A percentile compares a stretch with the other conserved stretches of the same genome.
Evolutionary conservation across 30 jellyfish, hydroid and myxozoan species (phyloP).

Genomic region (Euphysa ruthae): DNA sequence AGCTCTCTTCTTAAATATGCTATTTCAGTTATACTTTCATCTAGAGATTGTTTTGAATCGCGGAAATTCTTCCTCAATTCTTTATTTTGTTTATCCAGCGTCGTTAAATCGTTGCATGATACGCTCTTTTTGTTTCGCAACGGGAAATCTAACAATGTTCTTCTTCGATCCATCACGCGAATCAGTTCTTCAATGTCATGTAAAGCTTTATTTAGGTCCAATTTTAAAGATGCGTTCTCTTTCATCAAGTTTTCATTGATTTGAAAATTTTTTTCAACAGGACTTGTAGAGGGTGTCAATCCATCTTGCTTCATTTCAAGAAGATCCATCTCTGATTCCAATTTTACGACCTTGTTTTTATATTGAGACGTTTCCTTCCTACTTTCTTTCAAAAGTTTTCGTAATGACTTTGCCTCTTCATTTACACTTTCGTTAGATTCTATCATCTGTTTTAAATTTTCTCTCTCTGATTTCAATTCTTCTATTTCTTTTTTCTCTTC

Average conservation of each 20-base stretch:
- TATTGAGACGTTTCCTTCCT: not conserved
- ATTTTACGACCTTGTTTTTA: not conserved
- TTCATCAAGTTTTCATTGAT: constrained; percentile 1
- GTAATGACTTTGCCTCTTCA: not conserved
- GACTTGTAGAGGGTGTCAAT: constrained; percentile 18
- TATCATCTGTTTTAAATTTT: not conserved
- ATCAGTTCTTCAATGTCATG: constrained; percentile 11
- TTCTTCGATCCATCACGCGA: not conserved
- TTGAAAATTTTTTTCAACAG: constrained; percentile 45
- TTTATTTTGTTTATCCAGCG: not conserved
- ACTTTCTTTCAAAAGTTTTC: constrained; percentile 4
- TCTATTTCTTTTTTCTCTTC: constrained; percentile 31
- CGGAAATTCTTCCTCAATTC: constrained; percentile 3
- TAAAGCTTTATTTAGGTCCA: constrained; percentile 25
- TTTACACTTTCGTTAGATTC: constrained; percentile 10
- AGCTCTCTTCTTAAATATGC: not conserved
- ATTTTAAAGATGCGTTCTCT: constrained; percentile 16
- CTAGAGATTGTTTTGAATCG: constrained; percentile 14
- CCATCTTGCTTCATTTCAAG: constrained; percentile 7
- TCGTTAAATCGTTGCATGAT: not conserved
- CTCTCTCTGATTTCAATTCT: constrained; percentile 36
- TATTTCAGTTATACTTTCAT: constrained; percentile 27
- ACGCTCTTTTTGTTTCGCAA: not conserved
- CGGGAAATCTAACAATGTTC: not conserved
- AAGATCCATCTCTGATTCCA: not conserved